A percentile compares a stretch with the other conserved stretches of the same genome.
These are phyloP conservation scores for Porites lutea DNA, from an alignment of 64 coral and sea anemone genomes.

Conservation along the genomic window DNA sequence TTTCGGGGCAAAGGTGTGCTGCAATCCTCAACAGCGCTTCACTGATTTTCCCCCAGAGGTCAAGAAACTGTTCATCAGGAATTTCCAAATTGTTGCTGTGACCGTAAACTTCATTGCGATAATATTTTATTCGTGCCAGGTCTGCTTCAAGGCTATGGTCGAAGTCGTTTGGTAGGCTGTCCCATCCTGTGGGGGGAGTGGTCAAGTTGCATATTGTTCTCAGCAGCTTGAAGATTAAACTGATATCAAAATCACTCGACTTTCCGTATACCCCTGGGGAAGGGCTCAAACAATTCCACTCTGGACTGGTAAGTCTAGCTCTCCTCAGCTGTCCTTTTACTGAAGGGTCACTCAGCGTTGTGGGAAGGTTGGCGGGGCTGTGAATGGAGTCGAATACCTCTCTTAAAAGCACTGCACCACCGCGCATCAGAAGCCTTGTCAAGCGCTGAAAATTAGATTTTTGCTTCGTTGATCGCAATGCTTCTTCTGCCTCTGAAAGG, in stretches of 20 bases:
- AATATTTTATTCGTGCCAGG: slow-evolving; percentile 15
- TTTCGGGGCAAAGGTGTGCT: neutral
- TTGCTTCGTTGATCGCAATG: neutral
- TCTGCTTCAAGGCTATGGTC: neutral
- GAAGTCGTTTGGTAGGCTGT: neutral
- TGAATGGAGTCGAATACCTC: neutral
- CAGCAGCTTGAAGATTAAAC: slow-evolving; percentile 25
- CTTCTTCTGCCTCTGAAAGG: too few species aligned
- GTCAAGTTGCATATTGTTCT: neutral
- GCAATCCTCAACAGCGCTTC: slow-evolving; percentile 14
- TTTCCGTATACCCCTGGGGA: neutral
- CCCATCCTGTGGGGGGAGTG: neutral
- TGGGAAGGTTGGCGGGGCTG: slow-evolving; percentile 9
- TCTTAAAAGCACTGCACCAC: neutral
- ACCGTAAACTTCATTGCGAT: neutral
- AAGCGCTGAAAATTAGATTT: slow-evolving; percentile 1
- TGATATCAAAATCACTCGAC: slow-evolving; percentile 24
- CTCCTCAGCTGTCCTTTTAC: neutral
- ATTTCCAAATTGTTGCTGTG: slow-evolving; percentile 3
- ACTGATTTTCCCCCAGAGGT: slow-evolving; percentile 17
- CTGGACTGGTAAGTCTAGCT: neutral
- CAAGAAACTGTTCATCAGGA: neutral
- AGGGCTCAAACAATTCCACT: neutral
- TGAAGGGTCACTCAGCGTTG: neutral
- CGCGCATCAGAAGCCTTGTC: neutral